Evolutionary conservation across 2,888 invertebrate genomes (phyloP).

Genomic region (Erannis defoliaria): DNA sequence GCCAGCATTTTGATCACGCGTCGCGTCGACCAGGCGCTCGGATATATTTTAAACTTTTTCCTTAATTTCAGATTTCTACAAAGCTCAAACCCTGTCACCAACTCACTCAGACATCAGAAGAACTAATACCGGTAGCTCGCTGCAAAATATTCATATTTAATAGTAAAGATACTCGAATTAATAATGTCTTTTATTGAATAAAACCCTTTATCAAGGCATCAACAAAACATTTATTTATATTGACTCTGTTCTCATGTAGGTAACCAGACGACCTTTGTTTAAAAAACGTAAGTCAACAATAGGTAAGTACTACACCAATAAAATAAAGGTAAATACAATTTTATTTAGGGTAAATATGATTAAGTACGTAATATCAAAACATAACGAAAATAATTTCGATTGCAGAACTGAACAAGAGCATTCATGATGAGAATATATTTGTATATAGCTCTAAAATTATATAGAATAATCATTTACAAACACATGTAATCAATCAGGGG

Average conservation of each 20-base stretch:
- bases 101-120: constrained; percentile 52
- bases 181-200: constrained; percentile 7
- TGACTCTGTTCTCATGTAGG: not conserved
- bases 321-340: not conserved
- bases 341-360: not conserved
- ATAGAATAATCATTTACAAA: no score
- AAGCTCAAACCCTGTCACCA: constrained; percentile 54
- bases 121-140: constrained; percentile 53
- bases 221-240: not conserved
- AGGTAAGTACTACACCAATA: not conserved
- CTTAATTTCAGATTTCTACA: constrained; percentile 62
- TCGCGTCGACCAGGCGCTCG: no score
- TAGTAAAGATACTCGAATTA: constrained; percentile 46
- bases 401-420: not conserved
- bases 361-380: not conserved
- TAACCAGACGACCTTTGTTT: not conserved
- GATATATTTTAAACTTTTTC: no score
- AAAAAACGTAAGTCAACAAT: not conserved
- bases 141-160: constrained; percentile 53
- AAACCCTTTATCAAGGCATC: not conserved
- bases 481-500: no score
- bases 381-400: not conserved
- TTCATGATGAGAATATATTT: no score
- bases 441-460: no score
- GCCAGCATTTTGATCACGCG: no score